Percentiles rank a stretch among this genome's conserved stretches.
These are phyloP conservation scores for Sitophilus oryzae DNA, from an alignment of 1,140 invertebrate genomes.

Conservation along the genomic window DNA sequence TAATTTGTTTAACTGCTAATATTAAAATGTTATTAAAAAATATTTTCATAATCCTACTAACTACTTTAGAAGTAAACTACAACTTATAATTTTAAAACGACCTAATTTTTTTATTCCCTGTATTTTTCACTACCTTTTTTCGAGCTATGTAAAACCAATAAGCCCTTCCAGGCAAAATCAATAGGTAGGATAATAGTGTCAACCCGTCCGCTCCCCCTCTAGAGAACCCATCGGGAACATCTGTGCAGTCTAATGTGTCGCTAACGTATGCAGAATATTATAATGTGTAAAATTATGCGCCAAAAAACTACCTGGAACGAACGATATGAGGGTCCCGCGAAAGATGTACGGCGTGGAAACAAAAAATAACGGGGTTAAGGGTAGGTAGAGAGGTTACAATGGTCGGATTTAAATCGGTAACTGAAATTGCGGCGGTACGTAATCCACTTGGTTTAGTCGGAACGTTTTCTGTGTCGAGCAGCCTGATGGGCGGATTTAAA, in stretches of 20 bases:
- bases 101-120: too few species aligned
- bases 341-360: conserved; percentile 10
- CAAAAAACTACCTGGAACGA: conserved; percentile 35
- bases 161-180: conserved; percentile 19
- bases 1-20: too few species aligned
- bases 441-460: conserved; percentile 1
- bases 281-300: conserved; percentile 34
- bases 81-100: too few species aligned
- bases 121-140: too few species aligned
- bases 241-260: conserved; percentile 24
- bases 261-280: conserved; percentile 36
- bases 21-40: too few species aligned
- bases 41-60: too few species aligned
- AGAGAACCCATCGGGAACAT: conserved; percentile 20
- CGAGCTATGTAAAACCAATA: conserved; percentile 24
- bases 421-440: not conserved
- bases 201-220: conserved; percentile 21
- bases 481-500: too few species aligned
- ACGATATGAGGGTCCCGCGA: conserved; percentile 20
- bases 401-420: conserved; percentile 10
- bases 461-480: too few species aligned
- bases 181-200: conserved; percentile 27
- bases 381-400: too few species aligned
- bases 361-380: conserved; percentile 32
- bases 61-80: too few species aligned